These are phyloP conservation scores for Synchiropus splendidus DNA, from an alignment of 2,113 vertebrate species.

Conservation along the genomic window DNA sequence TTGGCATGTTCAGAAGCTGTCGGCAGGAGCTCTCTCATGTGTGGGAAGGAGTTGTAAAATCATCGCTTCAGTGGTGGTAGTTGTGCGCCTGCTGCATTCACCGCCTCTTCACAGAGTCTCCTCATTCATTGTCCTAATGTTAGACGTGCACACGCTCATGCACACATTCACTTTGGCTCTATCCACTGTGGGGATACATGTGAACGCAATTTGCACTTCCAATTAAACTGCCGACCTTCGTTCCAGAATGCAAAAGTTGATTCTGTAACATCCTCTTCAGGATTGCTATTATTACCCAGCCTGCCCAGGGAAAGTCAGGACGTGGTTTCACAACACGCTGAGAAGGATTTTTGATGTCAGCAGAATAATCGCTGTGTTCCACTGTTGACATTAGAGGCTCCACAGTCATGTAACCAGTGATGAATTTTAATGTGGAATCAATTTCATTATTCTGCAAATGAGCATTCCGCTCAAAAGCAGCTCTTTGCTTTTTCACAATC, in stretches of 20 bases:
- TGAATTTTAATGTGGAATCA: too few relatives aligned
- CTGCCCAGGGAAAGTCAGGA: conserved; percentile 17
- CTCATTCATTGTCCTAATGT: neutral
- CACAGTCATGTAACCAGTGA: too few relatives aligned
- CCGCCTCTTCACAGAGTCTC: too few relatives aligned
- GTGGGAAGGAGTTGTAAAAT: conserved; percentile 19
- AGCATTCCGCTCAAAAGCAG: too few relatives aligned
- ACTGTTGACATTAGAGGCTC: too few relatives aligned
- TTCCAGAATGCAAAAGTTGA: conserved; percentile 72
- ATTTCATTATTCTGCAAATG: too few relatives aligned
- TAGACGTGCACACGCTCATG: conserved; percentile 35
- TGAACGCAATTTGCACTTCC: conserved; percentile 85
- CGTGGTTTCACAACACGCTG: conserved; percentile 11
- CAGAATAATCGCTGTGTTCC: conserved; percentile 32
- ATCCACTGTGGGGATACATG: conserved; percentile 81
- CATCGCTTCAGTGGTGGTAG: conserved; percentile 19
- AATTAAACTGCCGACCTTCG: conserved; percentile 88
- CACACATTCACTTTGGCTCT: conserved; percentile 44
- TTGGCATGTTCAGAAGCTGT: conserved; percentile 29
- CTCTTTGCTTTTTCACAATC: too few relatives aligned
- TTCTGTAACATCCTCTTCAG: conserved; percentile 66
- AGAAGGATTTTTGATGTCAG: conserved; percentile 33
- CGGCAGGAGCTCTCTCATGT: conserved; percentile 16
- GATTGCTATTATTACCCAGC: conserved; percentile 58
- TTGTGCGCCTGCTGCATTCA: conserved; percentile 16